Base-by-base conservation (phyloP, 2,113 vertebrate genomes). In the Indicator indicator region DNA sequence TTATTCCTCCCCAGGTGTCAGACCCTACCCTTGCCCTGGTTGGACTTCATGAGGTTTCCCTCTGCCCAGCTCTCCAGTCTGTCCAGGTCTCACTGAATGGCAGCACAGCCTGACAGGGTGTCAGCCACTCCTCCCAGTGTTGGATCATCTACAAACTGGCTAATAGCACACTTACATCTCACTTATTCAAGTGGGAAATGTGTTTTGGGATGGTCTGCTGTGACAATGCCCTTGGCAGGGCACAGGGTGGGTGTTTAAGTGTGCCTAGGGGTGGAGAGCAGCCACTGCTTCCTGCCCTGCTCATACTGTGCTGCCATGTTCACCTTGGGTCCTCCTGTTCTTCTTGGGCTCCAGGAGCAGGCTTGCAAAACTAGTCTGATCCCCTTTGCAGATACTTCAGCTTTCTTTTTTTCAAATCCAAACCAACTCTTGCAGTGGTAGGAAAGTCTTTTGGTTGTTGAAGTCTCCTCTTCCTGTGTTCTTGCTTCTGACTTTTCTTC, bases 261-360 rank as follows among this genome's bases (percentile, higher is more conserved):
- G 23, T 52, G 30, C 32, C 27, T 54, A 19, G 20, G 52, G 23
- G 4, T 44, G 44, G 14, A 1, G 12, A 44, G 82, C 0, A 9
- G 9, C 30, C 5, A 9, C 44, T 69, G 70, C 64, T 13, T 68
- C 32, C 33, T 70, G 14, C 42, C 50, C 42, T 48, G 42, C 42
- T 52, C 3, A 5, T 18, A 7, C 32, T 62, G 30, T 3, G 0
- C 21, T 78, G 56, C 67, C 6, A 0, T 30, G 50, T 28, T 46
- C 8, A 2, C 30, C n/a, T 33, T 26, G 28, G 11, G 44, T 13
- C 26, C 50, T 50, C 16, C 78, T 33, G 3, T 40, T 55, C 73
- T 76, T 24, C 38, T 44, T 40, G 17, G 48, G 64, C 60, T 38
- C 26, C 26, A 21, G 17, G n/a, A 78, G 14, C 36, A 32, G 54